These are phyloP conservation scores for Channallabes apus DNA, from an alignment of 2,797 vertebrate genomes.

Conservation along the genomic window DNA sequence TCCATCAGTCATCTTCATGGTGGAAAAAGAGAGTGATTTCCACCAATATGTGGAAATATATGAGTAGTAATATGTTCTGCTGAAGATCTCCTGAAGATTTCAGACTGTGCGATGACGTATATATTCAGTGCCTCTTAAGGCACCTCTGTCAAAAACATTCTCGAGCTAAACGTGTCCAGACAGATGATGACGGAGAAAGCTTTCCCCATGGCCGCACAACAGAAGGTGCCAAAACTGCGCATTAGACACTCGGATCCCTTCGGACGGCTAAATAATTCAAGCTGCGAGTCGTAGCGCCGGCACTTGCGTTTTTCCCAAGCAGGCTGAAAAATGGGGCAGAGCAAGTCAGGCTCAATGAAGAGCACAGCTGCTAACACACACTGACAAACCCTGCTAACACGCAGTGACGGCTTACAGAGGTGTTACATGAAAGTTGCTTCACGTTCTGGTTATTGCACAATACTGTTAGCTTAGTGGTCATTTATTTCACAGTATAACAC, in stretches of 20 bases:
- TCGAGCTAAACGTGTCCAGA: background rate
- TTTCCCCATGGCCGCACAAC: background rate
- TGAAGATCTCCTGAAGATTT: constrained; percentile 35
- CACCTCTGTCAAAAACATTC: background rate
- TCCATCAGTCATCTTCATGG: constrained; percentile 23
- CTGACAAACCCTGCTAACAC: constrained; percentile 25
- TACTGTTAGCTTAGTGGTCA: background rate
- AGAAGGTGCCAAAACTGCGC: background rate
- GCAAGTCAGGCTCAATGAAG: background rate
- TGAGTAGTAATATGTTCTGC: constrained; percentile 30
- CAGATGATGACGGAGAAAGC: background rate
- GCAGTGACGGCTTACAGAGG: background rate
- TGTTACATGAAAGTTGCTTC: constrained; percentile 13
- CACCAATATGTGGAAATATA: background rate
- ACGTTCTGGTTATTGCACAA: background rate
- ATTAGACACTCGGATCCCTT: constrained; percentile 46
- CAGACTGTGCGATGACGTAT: background rate
- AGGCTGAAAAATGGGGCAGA: constrained; percentile 20
- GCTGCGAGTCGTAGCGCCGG: constrained; percentile 45
- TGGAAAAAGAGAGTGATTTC: background rate
- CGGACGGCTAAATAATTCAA: constrained; percentile 60
- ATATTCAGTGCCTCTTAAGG: background rate
- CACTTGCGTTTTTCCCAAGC: constrained; percentile 41
- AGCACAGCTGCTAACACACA: background rate
- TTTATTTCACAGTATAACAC: background rate